Evolutionary conservation across 2,113 vertebrate species (phyloP), one percentile per base, ranked within the genome.

Genomic region (Tragelaphus buxtoni): DNA sequence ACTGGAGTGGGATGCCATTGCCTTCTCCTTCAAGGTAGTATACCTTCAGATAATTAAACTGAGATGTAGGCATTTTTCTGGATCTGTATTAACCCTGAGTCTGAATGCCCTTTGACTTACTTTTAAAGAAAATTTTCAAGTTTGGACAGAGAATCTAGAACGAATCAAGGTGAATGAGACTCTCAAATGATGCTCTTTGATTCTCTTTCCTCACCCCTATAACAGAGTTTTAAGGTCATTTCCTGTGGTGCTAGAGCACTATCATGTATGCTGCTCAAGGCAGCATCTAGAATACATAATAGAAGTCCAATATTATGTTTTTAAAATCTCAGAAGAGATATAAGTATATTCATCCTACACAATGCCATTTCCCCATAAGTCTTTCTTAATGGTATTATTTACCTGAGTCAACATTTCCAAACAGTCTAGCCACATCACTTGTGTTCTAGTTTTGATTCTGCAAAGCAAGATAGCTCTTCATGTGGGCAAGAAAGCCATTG

Each of bases 41-140:
- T 65, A 26, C 30, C 69, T 88, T 92, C 82, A 95, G 30, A 61
- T 42, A 55, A 60, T 69, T 90, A 55, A 22, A 3, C 10, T 61
- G 49, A 89, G 49, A 49, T 93, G 85, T 96, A 90, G 95, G 79
- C 94, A 96, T 81, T 94, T 96, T 88, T 98, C 97, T 95, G 93
- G 56, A n/a, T 96, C 96, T 97, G 93, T 92, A 94, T 49, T 60
- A 97, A 97, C 87, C 72, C 94, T 96, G 86, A 96, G 88, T 69
- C 92, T 96, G 84, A 96, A 97, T 60, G 24, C 69, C 30, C 55
- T 91, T 82, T 95, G 82, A 42, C 7, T 45, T 65, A 77, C 12
- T 88, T 85, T 82, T 84, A 61, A 95, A 91, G 69, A 88, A 94
- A 97, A 84, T 1, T 8, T 93, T n/a, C 60, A 88, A 90, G 55